These are phyloP conservation scores for Thelaira solivaga DNA, from an alignment of 2,888 invertebrate genomes.

Conservation along the genomic window DNA sequence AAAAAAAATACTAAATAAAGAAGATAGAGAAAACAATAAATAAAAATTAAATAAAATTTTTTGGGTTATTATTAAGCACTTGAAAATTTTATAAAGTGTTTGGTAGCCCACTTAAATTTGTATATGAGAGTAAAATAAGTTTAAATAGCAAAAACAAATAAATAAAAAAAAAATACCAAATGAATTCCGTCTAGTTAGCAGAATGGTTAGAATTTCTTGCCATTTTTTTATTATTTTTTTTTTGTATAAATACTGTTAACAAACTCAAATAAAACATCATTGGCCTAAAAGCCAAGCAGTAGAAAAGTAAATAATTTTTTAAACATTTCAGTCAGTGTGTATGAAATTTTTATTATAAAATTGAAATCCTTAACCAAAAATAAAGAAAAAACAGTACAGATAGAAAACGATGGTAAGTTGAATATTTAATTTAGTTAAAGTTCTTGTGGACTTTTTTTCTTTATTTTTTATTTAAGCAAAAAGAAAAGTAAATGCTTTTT, in stretches of 20 bases:
- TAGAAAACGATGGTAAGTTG: slow-evolving; percentile 69
- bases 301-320: slow-evolving; percentile 45
- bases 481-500: slow-evolving; percentile 35
- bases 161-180: slow-evolving; percentile 1
- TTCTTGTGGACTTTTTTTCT: slow-evolving; percentile 7
- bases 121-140: slow-evolving; percentile 28
- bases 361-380: slow-evolving; percentile 27
- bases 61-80: slow-evolving; percentile 53
- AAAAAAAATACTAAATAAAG: slow-evolving; percentile 2
- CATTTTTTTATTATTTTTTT: no score
- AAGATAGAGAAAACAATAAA: slow-evolving; percentile 43
- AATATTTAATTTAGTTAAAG: slow-evolving; percentile 42
- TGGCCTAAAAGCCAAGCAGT: slow-evolving; percentile 66
- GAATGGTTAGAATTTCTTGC: slow-evolving; percentile 44
- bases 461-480: background rate
- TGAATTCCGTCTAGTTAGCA: slow-evolving; percentile 36
- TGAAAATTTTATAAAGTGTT: slow-evolving; percentile 60
- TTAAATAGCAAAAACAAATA: background rate
- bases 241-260: slow-evolving; percentile 69
- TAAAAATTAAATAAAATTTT: slow-evolving; percentile 36
- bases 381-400: slow-evolving; percentile 45
- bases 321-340: slow-evolving; percentile 8
- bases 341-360: slow-evolving; percentile 18
- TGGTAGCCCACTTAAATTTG: slow-evolving; percentile 59
- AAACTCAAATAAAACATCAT: slow-evolving; percentile 68